Base-by-base conservation (phyloP, 1,140 invertebrate genomes). In the Diplogasteroides magnus region DNA sequence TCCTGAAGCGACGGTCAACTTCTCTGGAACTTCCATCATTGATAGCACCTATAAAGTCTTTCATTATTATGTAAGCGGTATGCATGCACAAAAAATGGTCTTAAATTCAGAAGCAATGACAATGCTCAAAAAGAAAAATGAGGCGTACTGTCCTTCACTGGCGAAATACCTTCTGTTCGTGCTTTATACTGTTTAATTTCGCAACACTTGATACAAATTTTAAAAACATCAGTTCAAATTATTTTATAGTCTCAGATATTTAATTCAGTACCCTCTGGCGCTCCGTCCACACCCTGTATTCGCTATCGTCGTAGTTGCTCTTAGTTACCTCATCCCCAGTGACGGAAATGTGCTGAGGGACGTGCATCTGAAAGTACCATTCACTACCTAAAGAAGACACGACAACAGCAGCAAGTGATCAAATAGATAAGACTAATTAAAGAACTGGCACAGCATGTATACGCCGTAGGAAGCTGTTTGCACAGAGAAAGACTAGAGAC, bases 281-380 rank as follows among this genome's bases (percentile, higher is more conserved):
- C 23, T 23, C 31, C 61, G 19, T n/a, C 28, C 13, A 67, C 15
- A 23, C 23, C 31, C 13, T 64, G n/a, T n/a, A n/a, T 32, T 28
- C 32, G 48, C 23, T 31, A n/a, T 23, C 11, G 19, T 25, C 68
- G 68, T 48, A 48, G 19, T 14, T 14, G 27, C 3, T 25, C 1
- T 28, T 15, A 28, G n/a, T 23, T 1, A 55, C 32, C 11, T 56
- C 25, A 31, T 61, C 69, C 13, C 71, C 71, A n/a, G 61, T 62
- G 23, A 65, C 68, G 25, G 63, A 73, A 37, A 73, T 71, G 48
- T 73, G 71, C 27, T 71, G 59, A 13, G 71, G 71, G 27, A 73
- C 67, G 23, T 73, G 19, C 71, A 72, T 72, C 1, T n/a, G n/a
- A n/a, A n/a, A n/a, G n/a, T n/a, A n/a, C n/a, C n/a, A n/a, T 60